phyloP scores from a whole-genome alignment of 1,140 invertebrate species.

The Papilio polytes region DNA sequence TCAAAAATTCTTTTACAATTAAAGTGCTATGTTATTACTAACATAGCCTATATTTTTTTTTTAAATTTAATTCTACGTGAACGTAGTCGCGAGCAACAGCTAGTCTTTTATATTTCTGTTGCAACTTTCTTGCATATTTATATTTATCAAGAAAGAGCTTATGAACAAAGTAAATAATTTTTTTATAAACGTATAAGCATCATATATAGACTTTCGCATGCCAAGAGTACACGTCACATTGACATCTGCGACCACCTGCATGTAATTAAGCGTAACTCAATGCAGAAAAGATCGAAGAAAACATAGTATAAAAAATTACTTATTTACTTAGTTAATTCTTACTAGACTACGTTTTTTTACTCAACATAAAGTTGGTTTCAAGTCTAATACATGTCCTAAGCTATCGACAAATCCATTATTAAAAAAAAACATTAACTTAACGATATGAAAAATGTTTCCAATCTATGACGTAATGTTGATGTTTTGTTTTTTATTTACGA shows the following conservation, averaged over 20 bases:
- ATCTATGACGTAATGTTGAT: constrained; percentile 10
- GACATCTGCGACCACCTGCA: constrained; percentile 2
- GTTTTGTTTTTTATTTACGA: constrained; percentile 37
- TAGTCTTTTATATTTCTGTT: not conserved
- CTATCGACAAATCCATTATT: no score
- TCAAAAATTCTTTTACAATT: no score
- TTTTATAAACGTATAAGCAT: not conserved
- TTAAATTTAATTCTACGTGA: no score
- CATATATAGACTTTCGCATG: not conserved
- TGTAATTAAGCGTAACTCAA: not conserved
- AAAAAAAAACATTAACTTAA: no score
- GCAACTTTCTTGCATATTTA: not conserved
- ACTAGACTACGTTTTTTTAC: no score
- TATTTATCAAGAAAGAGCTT: not conserved
- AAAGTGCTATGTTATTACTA: no score
- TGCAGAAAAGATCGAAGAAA: not conserved
- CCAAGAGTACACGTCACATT: not conserved
- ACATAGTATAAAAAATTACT: not conserved
- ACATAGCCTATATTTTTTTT: no score
- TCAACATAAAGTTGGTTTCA: no score
- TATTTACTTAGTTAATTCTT: no score
- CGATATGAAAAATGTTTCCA: not conserved
- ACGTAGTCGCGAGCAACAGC: no score
- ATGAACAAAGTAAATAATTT: not conserved
- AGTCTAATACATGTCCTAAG: no score